phyloP scores from a whole-genome alignment of 2,113 vertebrate genomes.

The Amblyornis subalaris region DNA sequence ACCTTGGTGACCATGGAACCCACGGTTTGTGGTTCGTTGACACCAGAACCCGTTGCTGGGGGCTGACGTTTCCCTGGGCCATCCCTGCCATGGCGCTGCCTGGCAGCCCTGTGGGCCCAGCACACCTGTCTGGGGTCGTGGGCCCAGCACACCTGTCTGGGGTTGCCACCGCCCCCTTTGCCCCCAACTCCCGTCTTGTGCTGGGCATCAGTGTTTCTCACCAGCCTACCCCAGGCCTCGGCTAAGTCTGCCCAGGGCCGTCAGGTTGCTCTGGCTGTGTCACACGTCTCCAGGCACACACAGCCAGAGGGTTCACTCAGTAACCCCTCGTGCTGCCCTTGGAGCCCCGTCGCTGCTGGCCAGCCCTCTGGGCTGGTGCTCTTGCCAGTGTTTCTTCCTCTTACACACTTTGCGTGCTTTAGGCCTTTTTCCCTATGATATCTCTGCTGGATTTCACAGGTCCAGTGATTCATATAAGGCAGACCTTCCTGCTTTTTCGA shows the following conservation, averaged over 20 bases:
- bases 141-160: background rate
- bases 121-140: accelerated
- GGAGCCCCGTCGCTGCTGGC: background rate
- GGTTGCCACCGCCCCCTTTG: background rate
- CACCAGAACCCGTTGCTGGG: accelerated
- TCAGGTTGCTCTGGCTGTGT: background rate
- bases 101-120: background rate
- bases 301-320: background rate
- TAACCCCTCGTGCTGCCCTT: background rate
- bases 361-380: background rate
- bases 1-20: background rate
- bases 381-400: background rate
- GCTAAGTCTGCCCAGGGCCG: background rate
- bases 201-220: accelerated
- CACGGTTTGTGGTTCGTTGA: accelerated
- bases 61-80: accelerated
- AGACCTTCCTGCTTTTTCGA: background rate
- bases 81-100: background rate
- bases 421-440: background rate
- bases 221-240: background rate
- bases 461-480: background rate
- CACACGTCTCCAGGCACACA: background rate
- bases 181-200: too few relatives aligned
- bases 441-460: background rate
- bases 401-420: accelerated